Evolutionary conservation across 1,140 invertebrate genomes (phyloP), one percentile per base, ranked within the genome.

Genomic region (Megathymus violae): DNA sequence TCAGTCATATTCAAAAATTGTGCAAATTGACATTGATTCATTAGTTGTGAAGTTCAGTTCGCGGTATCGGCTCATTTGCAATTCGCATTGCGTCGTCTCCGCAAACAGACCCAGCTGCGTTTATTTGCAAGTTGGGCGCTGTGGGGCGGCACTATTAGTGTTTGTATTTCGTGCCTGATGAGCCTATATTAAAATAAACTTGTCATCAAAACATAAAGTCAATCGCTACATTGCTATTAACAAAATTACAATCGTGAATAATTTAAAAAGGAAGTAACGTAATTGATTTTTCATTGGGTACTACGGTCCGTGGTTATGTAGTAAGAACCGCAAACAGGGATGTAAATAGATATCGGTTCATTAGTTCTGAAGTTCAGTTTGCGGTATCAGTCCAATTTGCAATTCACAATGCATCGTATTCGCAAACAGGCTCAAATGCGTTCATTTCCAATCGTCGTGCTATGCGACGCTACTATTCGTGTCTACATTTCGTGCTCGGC

Each of bases 371-470:
- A 36, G 34, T 36, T 36, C 34, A 36, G 34, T 11, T 36, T 4
- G 34, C n/a, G n/a, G 34, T 36, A 36, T 36, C 34, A 36, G 34
- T n/a, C 11, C 34, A 36, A 40, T 52, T 38, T 41, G 19, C 10
- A 52, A 41, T 52, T 52, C 50, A 36, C 50, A 31, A 11, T 38
- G 34, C 48, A 31, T 51, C 34, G 34, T 52, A 41, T 54, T 41
- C 36, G 17, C 36, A 25, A 41, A 54, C 36, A 54, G 15, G 36
- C 38, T 9, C 19, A 54, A 19, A 36, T 54, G 36, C 14, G 10
- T 52, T 40, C 6, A 54, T 54, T 54, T 54, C 13, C 10, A 54
- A 40, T 9, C 22, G 17, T 17, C 6, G 50, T 11, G 50, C n/a
- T 41, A 9, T 40, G 36, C 34, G 34, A 15, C 31, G 27, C 4